phyloP scores from a whole-genome alignment of 1,140 invertebrate species.

The Orchesella cincta region DNA sequence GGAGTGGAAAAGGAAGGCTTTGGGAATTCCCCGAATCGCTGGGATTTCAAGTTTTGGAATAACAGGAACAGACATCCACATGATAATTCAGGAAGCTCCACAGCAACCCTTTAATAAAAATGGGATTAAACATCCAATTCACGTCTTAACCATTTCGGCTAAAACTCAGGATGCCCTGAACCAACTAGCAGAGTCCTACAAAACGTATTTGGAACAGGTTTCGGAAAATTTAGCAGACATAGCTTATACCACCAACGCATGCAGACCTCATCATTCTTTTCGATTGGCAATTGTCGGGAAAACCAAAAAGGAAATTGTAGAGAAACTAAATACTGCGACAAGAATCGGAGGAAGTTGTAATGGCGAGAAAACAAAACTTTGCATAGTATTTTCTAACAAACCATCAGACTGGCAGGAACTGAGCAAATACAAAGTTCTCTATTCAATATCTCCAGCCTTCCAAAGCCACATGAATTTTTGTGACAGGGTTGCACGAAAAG shows the following conservation, averaged over 20 bases:
- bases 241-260: neutral
- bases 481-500: neutral
- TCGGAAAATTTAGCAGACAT: neutral
- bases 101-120: neutral
- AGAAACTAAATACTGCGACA: neutral
- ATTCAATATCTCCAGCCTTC: neutral
- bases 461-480: neutral
- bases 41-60: constrained; percentile 13
- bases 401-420: neutral
- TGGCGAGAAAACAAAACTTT: neutral
- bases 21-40: neutral
- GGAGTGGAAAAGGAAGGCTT: neutral
- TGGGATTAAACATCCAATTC: neutral
- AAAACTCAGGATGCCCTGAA: neutral
- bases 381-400: neutral
- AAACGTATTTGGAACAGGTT: neutral
- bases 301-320: neutral
- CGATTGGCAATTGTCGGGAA: neutral
- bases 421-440: neutral
- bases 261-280: neutral
- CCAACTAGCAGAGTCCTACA: neutral
- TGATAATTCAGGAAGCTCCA: neutral
- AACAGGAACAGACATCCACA: constrained; percentile 3
- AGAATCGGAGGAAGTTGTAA: neutral
- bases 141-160: neutral